Evolutionary conservation across 2,113 vertebrate genomes (phyloP).

Genomic region (pig (Sus scrofa)): DNA sequence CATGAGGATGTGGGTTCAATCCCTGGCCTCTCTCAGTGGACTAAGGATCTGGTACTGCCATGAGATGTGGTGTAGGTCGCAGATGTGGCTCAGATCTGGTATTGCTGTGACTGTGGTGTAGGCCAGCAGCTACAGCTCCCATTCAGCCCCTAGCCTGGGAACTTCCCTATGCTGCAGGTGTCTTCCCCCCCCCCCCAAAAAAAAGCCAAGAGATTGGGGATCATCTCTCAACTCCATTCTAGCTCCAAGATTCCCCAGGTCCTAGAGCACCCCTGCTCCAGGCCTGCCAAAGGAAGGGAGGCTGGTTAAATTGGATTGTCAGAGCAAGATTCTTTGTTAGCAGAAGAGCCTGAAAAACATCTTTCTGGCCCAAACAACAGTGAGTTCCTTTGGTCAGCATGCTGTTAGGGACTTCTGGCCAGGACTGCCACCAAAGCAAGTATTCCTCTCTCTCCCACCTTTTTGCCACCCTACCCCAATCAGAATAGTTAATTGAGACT

Average conservation of each 20-base stretch:
- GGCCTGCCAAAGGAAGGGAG: background rate
- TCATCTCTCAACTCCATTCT: slow-evolving; percentile 28
- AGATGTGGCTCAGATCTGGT: no score
- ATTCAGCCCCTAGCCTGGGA: no score
- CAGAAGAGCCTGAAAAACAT: slow-evolving; percentile 45
- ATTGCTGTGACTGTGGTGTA: no score
- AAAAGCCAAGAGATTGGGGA: background rate
- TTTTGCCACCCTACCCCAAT: background rate
- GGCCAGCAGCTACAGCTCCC: no score
- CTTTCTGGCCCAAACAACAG: slow-evolving; percentile 46
- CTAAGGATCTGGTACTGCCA: no score
- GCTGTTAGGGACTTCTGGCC: slow-evolving; percentile 10
- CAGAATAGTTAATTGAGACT: slow-evolving; percentile 27
- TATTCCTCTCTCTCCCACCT: background rate
- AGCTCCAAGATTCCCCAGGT: slow-evolving; percentile 27
- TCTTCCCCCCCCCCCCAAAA: no score
- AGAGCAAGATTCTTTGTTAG: slow-evolving; percentile 27
- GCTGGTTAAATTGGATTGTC: slow-evolving; percentile 8
- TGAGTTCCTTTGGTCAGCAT: background rate
- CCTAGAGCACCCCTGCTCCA: background rate
- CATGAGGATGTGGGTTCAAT: no score
- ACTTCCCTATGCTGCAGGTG: no score
- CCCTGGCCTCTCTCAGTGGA: no score
- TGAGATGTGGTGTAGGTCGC: no score
- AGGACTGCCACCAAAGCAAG: background rate